Base-by-base conservation (phyloP, 2,888 invertebrate species). In the Eutolmus rufibarbis region DNA sequence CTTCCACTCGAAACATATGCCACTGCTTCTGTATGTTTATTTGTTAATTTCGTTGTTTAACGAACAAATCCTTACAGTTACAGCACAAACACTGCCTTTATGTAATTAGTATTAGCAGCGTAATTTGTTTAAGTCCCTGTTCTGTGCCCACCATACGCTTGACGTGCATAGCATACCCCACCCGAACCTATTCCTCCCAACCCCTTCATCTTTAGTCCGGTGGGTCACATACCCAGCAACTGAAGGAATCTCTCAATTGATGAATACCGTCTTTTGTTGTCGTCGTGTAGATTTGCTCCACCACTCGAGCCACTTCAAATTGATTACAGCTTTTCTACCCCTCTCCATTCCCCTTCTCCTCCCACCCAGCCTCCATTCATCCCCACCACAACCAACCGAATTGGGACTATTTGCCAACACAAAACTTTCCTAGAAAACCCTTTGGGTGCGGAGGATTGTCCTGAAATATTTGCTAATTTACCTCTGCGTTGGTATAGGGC, bases 61-160 rank as follows among this genome's bases (percentile, higher is more conserved):
- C 57, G 51, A 82, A 82, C 82, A 82, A 82, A 82, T 82, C 82
- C 82, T 82, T 82, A 82, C 56, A 86, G 43, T 81, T 81, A 82
- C 82, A 82, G 88, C 86, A 86, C 88, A 86, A 88, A 88, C 86
- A 82, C 76, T 86, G 81, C 23, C 86, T 88, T 88, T 82, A 88
- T 86, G 82, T 88, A 88, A 88, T 88, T 88, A 86, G 86, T 86
- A 86, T 88, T 88, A 82, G 74, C 76, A 77, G 57, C 81, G 86
- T 86, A 82, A 88, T 88, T 88, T 88, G 86, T 88, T 88, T 86
- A 82, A 88, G 88, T 88, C 84, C 40, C 43, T 28, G 66, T 19
- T 37, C 23, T 37, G 37, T 66, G 57, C 84, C 19, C 40, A 37
- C 84, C n/a, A 66, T 37, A n/a, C 74, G 16, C 57, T 14, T 28